Evolutionary conservation across 2,797 vertebrate genomes (phyloP).

Genomic region (Enteromius thamalakanensis): DNA sequence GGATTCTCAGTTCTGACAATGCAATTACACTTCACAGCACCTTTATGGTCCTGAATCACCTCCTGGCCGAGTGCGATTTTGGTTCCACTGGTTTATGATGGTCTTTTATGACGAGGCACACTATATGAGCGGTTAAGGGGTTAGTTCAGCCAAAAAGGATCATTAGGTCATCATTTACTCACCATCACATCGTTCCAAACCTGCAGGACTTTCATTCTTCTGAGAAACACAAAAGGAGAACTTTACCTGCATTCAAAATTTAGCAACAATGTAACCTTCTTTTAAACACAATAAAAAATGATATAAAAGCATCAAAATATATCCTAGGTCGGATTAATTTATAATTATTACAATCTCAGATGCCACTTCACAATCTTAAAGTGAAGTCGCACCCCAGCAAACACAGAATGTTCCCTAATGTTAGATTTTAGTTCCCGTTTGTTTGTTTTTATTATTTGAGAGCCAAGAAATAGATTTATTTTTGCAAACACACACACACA

Average conservation of each 20-base stretch:
- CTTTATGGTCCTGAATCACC: neutral
- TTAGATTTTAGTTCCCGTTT: too few relatives aligned
- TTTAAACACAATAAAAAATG: neutral
- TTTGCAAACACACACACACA: too few relatives aligned
- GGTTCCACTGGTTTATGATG: neutral
- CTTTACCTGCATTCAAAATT: neutral
- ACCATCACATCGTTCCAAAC: neutral
- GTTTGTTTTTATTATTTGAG: too few relatives aligned
- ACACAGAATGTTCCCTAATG: too few relatives aligned
- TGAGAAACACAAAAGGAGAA: neutral
- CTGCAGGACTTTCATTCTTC: neutral
- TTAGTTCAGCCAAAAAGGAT: neutral
- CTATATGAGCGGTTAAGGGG: neutral
- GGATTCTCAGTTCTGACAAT: conserved; percentile 34
- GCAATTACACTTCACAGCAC: conserved; percentile 47
- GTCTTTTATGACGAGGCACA: neutral
- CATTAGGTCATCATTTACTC: neutral
- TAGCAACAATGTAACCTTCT: neutral
- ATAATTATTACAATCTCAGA: too few relatives aligned
- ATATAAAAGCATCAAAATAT: neutral
- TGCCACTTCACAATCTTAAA: too few relatives aligned
- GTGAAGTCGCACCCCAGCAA: neutral
- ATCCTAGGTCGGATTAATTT: too few relatives aligned
- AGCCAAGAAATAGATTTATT: too few relatives aligned
- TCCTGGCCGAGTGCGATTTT: neutral